Evolutionary conservation across 2,888 invertebrate genomes (phyloP).

Genomic region (Hedychridium roseum): DNA sequence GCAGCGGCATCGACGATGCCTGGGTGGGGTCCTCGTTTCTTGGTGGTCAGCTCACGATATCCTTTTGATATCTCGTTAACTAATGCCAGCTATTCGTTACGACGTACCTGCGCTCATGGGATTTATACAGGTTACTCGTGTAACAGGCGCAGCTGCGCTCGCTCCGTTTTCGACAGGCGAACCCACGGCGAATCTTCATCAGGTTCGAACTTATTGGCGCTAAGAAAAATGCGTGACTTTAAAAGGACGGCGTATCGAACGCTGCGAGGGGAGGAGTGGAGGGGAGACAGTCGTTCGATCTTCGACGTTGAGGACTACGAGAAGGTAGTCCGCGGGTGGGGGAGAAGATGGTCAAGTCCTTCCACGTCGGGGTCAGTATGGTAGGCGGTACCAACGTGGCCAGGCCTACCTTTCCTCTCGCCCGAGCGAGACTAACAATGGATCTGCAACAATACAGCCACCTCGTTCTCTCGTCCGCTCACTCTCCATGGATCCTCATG

Average conservation of each 20-base stretch:
- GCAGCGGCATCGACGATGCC: slow-evolving; percentile 50
- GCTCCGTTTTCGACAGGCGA: not conserved
- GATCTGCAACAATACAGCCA: slow-evolving; percentile 50
- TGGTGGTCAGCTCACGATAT: slow-evolving; percentile 61
- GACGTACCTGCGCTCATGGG: slow-evolving; percentile 38
- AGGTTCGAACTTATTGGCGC: slow-evolving; percentile 2
- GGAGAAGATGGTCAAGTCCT: slow-evolving; percentile 40
- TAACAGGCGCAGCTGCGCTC: slow-evolving; percentile 34
- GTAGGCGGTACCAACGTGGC: slow-evolving; percentile 57
- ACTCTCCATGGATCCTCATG: slow-evolving; percentile 35
- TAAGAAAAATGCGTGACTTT: slow-evolving; percentile 10
- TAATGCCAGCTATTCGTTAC: slow-evolving; percentile 63
- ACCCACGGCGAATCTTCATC: too few relatives aligned
- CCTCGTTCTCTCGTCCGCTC: slow-evolving; percentile 27
- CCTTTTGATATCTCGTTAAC: slow-evolving; percentile 65
- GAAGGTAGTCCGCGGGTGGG: too few relatives aligned
- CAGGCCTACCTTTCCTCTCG: slow-evolving; percentile 52
- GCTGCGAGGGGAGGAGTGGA: slow-evolving; percentile 3
- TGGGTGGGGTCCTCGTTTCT: slow-evolving; percentile 60
- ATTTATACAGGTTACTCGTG: slow-evolving; percentile 50
- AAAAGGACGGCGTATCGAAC: slow-evolving; percentile 7
- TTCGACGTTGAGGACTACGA: not conserved
- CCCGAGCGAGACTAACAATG: slow-evolving; percentile 47
- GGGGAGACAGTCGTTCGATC: not conserved
- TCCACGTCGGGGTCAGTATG: slow-evolving; percentile 51